Evolutionary conservation across 2,888 invertebrate genomes (phyloP).

Genomic region (Charanyca ferruginea): DNA sequence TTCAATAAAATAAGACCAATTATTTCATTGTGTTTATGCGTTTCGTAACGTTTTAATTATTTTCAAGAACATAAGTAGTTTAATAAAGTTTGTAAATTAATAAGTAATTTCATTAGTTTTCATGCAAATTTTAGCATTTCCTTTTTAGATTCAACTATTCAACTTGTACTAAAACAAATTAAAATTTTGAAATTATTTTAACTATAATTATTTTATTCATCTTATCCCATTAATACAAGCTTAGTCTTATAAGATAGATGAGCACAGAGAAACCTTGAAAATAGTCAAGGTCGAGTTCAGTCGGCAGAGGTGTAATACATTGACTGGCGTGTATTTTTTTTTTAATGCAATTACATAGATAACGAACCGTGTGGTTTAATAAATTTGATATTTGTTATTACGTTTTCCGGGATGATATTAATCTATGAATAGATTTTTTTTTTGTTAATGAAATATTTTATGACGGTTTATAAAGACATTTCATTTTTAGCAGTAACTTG

Average conservation of each 20-base stretch:
- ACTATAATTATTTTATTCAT: conserved; percentile 1
- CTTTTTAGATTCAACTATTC: too few species aligned
- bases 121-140: too few species aligned
- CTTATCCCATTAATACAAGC: conserved; percentile 64
- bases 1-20: neutral
- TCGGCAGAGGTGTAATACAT: conserved; percentile 65
- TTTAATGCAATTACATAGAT: conserved; percentile 81
- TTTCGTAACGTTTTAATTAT: neutral
- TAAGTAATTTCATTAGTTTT: neutral
- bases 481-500: too few species aligned
- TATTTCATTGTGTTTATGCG: neutral
- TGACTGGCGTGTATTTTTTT: conserved; percentile 79
- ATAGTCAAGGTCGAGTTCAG: conserved; percentile 79
- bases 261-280: conserved; percentile 86
- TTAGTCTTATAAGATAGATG: conserved; percentile 70
- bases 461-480: neutral
- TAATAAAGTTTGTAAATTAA: neutral
- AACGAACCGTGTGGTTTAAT: conserved; percentile 75
- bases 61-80: neutral
- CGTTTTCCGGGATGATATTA: conserved; percentile 76
- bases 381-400: conserved; percentile 73
- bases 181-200: neutral
- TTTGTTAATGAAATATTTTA: neutral
- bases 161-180: too few species aligned
- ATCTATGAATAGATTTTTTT: conserved; percentile 62